Conservation (phyloP, 1,140 invertebrate genomes). For the Drosophila tristis region DNA sequence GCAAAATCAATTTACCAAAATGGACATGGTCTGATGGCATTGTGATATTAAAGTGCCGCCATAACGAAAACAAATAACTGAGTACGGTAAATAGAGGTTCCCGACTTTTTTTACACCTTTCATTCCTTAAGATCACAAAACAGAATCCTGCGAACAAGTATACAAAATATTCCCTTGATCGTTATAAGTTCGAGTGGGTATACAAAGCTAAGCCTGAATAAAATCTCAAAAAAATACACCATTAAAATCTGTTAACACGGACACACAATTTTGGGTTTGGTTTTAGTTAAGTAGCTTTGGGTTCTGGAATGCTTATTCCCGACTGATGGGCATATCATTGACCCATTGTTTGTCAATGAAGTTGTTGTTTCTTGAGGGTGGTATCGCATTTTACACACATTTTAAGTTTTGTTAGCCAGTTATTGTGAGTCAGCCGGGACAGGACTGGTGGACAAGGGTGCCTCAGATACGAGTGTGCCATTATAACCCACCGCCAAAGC, state of each 20-base stretch:
- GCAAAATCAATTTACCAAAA: not conserved
- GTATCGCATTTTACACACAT: slow-evolving; percentile 74
- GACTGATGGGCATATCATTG: slow-evolving; percentile 47
- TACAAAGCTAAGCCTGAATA: slow-evolving; percentile 45
- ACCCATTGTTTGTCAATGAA: slow-evolving; percentile 62
- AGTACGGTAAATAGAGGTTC: too few species aligned
- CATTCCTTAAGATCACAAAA: too few species aligned
- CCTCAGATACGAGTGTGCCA: too few species aligned
- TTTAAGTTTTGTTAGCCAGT: slow-evolving; percentile 77
- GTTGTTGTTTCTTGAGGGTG: slow-evolving; percentile 60
- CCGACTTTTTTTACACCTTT: too few species aligned
- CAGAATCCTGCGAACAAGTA: not conserved
- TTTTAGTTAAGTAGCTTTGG: slow-evolving; percentile 14
- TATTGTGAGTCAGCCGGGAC: slow-evolving; percentile 41
- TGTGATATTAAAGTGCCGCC: too few species aligned
- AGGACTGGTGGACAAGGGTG: too few species aligned
- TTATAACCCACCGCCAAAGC: too few species aligned
- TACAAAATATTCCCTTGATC: not conserved
- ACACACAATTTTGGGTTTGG: slow-evolving; percentile 74
- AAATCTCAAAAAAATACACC: too few species aligned
- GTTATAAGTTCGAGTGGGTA: slow-evolving; percentile 18
- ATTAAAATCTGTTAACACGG: slow-evolving; percentile 59
- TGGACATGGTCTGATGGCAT: too few species aligned
- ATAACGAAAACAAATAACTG: too few species aligned
- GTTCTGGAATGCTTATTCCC: slow-evolving; percentile 4